Conservation (phyloP, 2,113 vertebrate genomes). For the Mirounga angustirostris region DNA sequence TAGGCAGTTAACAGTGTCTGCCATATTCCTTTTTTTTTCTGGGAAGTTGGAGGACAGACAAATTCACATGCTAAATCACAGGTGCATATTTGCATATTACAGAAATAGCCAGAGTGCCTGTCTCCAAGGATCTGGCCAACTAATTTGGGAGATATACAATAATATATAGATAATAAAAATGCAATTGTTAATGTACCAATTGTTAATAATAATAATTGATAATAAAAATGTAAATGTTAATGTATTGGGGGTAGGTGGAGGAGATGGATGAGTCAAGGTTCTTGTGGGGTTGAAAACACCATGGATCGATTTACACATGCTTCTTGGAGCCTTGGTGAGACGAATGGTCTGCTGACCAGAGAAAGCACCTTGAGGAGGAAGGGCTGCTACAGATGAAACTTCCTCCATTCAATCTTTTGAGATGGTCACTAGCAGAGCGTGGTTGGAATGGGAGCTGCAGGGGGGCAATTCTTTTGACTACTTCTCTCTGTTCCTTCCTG, state of each 20-base stretch:
- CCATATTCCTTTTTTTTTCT: background rate
- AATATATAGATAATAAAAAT: background rate
- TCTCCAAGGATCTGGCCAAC: background rate
- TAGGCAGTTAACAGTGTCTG: background rate
- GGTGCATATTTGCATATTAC: conserved; percentile 19
- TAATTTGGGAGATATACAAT: background rate
- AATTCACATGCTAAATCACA: background rate
- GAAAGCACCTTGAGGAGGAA: background rate
- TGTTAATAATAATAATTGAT: no score
- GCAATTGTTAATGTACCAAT: background rate
- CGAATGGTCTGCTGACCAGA: background rate
- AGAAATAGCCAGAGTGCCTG: background rate
- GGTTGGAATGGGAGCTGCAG: background rate
- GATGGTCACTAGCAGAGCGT: background rate
- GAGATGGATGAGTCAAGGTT: background rate
- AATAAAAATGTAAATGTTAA: no score
- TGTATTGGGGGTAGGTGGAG: background rate
- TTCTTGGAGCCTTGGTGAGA: background rate
- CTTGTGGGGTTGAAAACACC: background rate
- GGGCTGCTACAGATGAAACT: background rate
- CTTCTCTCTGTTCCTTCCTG: background rate
- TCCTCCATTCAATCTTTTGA: background rate
- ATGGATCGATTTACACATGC: background rate
- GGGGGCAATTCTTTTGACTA: background rate
- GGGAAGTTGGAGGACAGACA: background rate